Conservation (phyloP, 2,888 invertebrate genomes). For the Tinea trinotella region DNA sequence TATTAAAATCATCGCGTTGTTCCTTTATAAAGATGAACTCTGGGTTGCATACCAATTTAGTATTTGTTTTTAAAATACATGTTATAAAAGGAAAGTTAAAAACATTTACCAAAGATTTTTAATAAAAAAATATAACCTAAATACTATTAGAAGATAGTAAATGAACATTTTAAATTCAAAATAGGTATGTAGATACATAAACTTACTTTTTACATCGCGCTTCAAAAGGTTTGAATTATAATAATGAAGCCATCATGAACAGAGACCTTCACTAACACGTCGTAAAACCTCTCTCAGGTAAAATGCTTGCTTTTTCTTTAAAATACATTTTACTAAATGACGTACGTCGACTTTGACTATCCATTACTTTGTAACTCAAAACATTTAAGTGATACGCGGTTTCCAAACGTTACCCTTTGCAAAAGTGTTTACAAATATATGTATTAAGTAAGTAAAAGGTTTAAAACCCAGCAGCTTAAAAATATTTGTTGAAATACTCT, state of each 20-base stretch:
- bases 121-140: not conserved
- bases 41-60: too few species aligned
- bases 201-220: not conserved
- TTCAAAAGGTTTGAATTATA: constrained; percentile 9
- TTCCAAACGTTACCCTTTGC: too few species aligned
- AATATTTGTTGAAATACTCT: not conserved
- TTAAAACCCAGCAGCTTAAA: too few species aligned
- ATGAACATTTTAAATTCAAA: not conserved
- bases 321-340: constrained; percentile 16
- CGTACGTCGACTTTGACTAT: not conserved
- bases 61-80: too few species aligned
- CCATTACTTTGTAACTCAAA: not conserved
- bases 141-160: not conserved
- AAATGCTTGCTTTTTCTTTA: constrained; percentile 16
- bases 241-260: constrained; percentile 16
- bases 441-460: too few species aligned
- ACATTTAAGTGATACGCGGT: too few species aligned
- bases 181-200: constrained; percentile 7
- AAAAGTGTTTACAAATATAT: too few species aligned
- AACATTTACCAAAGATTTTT: too few species aligned
- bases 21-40: too few species aligned
- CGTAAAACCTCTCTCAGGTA: constrained; percentile 7
- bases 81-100: too few species aligned
- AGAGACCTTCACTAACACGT: constrained; percentile 14
- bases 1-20: too few species aligned